phyloP scores from a whole-genome alignment of 2,888 invertebrate genomes.

The Clusia tigrina region DNA sequence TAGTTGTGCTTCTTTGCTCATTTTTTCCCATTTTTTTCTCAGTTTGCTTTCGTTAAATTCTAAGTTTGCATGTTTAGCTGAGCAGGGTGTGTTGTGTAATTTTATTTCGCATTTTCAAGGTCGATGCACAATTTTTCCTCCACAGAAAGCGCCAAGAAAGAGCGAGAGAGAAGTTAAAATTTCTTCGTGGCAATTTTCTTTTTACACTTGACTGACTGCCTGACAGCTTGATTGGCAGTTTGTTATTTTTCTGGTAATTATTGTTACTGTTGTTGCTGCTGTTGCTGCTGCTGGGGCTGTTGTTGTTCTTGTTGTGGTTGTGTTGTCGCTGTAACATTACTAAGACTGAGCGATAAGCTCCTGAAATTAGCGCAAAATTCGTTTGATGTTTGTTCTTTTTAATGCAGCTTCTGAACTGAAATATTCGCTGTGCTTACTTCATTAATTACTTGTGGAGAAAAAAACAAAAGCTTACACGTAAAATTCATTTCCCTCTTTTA shows the following conservation, averaged over 20 bases:
- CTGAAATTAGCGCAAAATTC: no score
- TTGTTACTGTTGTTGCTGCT: background rate
- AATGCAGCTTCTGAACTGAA: no score
- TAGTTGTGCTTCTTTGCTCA: background rate
- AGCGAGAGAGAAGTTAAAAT: no score
- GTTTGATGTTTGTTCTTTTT: no score
- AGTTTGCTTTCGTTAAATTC: background rate
- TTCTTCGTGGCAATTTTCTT: background rate
- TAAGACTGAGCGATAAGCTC: background rate
- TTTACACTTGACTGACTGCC: background rate
- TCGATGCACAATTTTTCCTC: background rate
- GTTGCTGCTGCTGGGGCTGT: background rate
- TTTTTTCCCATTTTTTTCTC: background rate
- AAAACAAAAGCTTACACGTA: no score
- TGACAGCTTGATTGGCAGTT: background rate
- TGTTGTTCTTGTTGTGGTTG: background rate
- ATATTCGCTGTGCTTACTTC: no score
- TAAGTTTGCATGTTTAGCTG: background rate
- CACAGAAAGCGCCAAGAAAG: background rate
- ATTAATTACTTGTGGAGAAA: no score
- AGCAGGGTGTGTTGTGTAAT: background rate
- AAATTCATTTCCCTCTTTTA: no score
- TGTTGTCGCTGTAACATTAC: no score
- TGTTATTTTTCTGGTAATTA: background rate
- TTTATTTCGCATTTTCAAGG: background rate